A percentile compares a stretch with the other conserved stretches of the same genome.
Conservation (phyloP, 1,140 invertebrate genomes). For the Cataglyphis hispanica region DNA sequence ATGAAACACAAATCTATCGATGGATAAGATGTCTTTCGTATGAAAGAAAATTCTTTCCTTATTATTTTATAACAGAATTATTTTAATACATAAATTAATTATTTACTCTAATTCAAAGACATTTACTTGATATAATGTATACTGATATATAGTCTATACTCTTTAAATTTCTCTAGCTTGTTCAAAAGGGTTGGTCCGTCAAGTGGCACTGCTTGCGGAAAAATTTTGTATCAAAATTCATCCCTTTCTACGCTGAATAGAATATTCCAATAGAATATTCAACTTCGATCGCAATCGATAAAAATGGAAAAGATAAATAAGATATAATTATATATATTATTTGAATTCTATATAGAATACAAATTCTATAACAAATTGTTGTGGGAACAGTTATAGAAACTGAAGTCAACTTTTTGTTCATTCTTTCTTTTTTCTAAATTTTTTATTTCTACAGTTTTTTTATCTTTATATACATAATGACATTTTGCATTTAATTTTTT, state of each 20-base stretch:
- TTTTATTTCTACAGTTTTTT: too few species aligned
- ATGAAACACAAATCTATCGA: constrained; percentile 4
- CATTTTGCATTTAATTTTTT: too few species aligned
- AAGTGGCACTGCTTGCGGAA: constrained; percentile 68
- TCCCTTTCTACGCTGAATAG: background rate
- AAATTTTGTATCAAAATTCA: constrained; percentile 54
- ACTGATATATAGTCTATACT: too few species aligned
- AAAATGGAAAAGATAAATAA: too few species aligned
- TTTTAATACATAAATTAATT: background rate
- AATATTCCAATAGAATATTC: background rate
- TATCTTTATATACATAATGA: too few species aligned
- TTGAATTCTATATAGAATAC: too few species aligned
- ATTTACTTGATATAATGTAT: background rate
- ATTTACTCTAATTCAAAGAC: background rate
- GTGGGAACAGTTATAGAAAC: too few species aligned
- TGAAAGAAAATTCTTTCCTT: constrained; percentile 1
- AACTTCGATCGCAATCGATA: too few species aligned
- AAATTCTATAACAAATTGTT: too few species aligned
- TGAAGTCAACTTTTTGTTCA: too few species aligned
- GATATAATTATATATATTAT: too few species aligned
- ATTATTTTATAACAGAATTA: background rate
- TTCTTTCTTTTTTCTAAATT: too few species aligned
- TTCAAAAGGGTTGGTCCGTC: constrained; percentile 29
- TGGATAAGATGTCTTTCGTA: background rate
- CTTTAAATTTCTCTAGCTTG: background rate